phyloP scores from a whole-genome alignment of 2,113 vertebrate species.

The Budorcas taxicolor region DNA sequence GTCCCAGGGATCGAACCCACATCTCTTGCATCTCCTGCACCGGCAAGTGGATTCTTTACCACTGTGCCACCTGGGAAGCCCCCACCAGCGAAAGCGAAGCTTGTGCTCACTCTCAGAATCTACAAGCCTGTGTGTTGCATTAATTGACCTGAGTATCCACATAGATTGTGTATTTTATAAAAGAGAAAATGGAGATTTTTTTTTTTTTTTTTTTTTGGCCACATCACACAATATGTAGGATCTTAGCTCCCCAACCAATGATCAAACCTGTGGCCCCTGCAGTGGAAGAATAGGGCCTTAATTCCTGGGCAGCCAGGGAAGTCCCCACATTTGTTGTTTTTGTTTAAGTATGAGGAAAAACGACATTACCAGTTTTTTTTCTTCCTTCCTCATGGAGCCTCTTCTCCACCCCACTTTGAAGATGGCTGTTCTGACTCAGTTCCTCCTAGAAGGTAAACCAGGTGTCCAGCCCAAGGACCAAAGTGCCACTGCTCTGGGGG shows the following conservation, averaged over 20 bases:
- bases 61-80: background rate
- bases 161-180: background rate
- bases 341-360: background rate
- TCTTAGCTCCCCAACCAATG: background rate
- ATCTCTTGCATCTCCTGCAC: background rate
- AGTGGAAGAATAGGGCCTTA: background rate
- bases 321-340: background rate
- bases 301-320: background rate
- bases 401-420: background rate
- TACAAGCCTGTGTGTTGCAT: background rate
- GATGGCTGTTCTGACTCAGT: background rate
- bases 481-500: no score
- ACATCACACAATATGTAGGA: fast-evolving
- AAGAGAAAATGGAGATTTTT: background rate
- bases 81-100: background rate
- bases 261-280: background rate
- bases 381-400: background rate
- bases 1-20: background rate
- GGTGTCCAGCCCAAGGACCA: background rate
- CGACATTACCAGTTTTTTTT: background rate
- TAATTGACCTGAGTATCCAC: background rate
- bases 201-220: background rate
- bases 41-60: background rate
- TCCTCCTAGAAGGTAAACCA: background rate
- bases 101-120: background rate